Evolutionary conservation across 2,888 invertebrate species (phyloP).

Genomic region (Mythimna pallens): DNA sequence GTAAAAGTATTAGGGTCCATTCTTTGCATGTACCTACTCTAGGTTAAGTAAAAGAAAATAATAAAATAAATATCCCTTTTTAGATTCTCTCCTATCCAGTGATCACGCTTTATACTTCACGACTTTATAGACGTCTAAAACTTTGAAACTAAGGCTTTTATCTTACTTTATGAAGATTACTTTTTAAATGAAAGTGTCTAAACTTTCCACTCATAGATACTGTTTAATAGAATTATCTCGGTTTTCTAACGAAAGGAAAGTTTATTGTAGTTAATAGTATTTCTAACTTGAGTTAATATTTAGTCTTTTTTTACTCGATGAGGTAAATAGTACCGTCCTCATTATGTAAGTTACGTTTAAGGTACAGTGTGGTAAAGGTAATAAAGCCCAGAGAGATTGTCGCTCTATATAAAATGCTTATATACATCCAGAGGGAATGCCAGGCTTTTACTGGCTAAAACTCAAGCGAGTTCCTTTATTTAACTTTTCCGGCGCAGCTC

Average conservation of each 20-base stretch:
- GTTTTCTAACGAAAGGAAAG: not conserved
- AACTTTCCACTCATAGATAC: conserved; percentile 10
- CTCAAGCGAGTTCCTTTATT: no score
- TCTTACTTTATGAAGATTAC: not conserved
- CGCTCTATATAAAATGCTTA: no score
- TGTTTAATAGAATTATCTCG: not conserved
- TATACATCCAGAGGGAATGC: no score
- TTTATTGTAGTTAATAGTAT: not conserved
- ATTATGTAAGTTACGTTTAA: not conserved
- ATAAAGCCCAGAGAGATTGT: no score
- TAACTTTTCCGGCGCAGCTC: no score
- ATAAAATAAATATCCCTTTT: not conserved
- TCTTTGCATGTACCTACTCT: no score
- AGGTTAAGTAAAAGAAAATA: no score
- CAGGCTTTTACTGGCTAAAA: no score
- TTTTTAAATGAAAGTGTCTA: conserved; percentile 1
- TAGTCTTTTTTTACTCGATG: not conserved
- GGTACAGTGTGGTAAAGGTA: not conserved
- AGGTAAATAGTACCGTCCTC: not conserved
- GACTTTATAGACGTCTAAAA: conserved; percentile 20
- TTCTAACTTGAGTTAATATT: not conserved
- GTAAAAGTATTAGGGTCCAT: no score
- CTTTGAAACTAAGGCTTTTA: not conserved
- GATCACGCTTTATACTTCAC: not conserved
- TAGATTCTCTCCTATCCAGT: not conserved